Conservation (phyloP, 2,888 invertebrate species). For the Tachina grossa region DNA sequence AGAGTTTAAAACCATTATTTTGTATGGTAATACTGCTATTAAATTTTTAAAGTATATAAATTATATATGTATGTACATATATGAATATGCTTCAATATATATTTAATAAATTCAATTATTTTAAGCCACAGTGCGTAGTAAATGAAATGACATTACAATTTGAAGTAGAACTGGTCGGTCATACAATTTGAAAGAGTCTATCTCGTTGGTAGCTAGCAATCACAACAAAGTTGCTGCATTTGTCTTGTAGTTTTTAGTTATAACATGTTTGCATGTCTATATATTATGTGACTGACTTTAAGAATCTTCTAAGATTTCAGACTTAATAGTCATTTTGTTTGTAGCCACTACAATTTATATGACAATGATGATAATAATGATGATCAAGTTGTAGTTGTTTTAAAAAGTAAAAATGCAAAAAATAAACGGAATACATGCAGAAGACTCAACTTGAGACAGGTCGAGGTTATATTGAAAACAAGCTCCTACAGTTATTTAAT, state of each 20-base stretch:
- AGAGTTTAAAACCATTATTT: too few species aligned
- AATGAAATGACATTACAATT: conserved; percentile 21
- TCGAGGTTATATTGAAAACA: conserved; percentile 76
- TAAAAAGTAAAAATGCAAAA: conserved; percentile 31
- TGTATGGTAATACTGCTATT: too few species aligned
- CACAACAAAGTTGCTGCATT: conserved; percentile 69
- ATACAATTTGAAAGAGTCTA: background rate
- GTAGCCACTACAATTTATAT: conserved; percentile 58
- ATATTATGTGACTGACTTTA: conserved; percentile 77
- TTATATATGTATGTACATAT: too few species aligned
- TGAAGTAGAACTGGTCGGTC: conserved; percentile 40
- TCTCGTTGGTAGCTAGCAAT: conserved; percentile 27
- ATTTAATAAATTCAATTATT: too few species aligned
- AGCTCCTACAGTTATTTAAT: conserved; percentile 60
- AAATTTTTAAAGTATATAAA: too few species aligned
- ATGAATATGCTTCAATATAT: too few species aligned
- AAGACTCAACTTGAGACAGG: conserved; percentile 77
- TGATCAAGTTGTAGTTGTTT: conserved; percentile 34
- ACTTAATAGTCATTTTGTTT: conserved; percentile 52
- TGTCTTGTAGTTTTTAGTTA: conserved; percentile 74
- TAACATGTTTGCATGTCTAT: conserved; percentile 78
- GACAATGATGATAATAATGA: conserved; percentile 13
- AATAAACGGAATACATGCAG: conserved; percentile 49
- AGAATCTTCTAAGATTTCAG: conserved; percentile 75
- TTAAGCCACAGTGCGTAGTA: conserved; percentile 27